A percentile compares a stretch with the other conserved stretches of the same genome.
Conservation (phyloP, 2,113 vertebrate genomes). For the Pardalotus punctatus region DNA sequence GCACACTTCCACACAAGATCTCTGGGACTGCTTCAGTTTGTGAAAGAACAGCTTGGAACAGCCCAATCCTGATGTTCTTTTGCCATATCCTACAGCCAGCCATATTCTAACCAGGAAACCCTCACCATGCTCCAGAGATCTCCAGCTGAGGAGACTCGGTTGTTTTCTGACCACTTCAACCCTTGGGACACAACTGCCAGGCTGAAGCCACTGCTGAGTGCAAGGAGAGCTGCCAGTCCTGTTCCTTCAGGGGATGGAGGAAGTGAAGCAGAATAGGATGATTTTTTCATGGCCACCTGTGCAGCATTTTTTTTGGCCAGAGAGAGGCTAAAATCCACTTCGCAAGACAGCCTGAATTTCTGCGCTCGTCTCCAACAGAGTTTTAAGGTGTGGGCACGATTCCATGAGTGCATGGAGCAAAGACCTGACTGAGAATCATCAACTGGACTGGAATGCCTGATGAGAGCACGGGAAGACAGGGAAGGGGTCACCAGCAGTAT, state of each 20-base stretch:
- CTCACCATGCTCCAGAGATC: background rate
- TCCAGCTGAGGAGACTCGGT: background rate
- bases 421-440: background rate
- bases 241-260: background rate
- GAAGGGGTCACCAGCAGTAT: background rate
- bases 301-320: background rate
- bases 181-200: accelerated
- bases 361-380: background rate
- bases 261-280: background rate
- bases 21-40: background rate
- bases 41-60: background rate
- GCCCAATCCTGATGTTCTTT: background rate
- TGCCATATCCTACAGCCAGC: background rate
- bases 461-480: background rate
- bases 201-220: background rate
- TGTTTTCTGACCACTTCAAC: background rate
- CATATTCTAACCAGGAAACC: background rate
- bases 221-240: background rate
- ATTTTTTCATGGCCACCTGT: background rate
- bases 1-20: background rate
- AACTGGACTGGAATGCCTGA: accelerated
- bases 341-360: background rate
- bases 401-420: accelerated
- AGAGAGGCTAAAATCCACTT: background rate
- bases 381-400: background rate